Base-by-base conservation (phyloP, 2,888 invertebrate genomes). In the Nyleta sp. region DNA sequence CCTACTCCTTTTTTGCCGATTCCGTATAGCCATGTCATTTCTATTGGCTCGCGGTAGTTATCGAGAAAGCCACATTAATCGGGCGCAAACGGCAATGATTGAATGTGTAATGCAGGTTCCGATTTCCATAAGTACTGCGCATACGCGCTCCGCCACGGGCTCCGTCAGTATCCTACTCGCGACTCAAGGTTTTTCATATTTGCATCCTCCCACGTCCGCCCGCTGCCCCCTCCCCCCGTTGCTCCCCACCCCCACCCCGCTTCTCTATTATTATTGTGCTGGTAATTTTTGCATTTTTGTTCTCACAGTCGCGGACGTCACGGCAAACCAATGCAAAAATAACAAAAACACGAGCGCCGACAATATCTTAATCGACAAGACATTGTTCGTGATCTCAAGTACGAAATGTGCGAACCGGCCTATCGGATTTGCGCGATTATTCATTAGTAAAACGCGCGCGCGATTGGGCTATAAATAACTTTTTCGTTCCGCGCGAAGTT, bases 161-260 rank as follows among this genome's bases (percentile, higher is more conserved):
- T 35, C 38, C 40, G 70, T 67, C 38, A 33, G 65, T 73, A 71
- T 74, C 74, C 65, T 74, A 74, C 75, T 64, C 60, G 74, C 59
- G 83, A 82, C 83, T 84, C 85, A 85, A 86, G 86, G 86, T 81
- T 84, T 72, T 81, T 85, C 78, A 81, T 83, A 86, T 86, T 85
- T 85, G 83, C 86, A 81, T 81, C 80, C 80, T 80, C 76, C 81
- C 80, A 80, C 82, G 79, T 76, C 76, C 72, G 60, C 59, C 62
- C 57, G 35, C 62, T 52, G 35, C 46, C 67, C 59, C 33, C 71
- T 60, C 60, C 31, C 33, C 33, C 22, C 20, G 13, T 31, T n/a
- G 24, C 33, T 5, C 71, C 64, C 67, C 70, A 59, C 70, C 70
- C 80, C 59, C 48, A 44, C 59, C 10, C 22, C 42, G 31, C 18